Evolutionary conservation across 2,888 invertebrate species (phyloP), one percentile per base, ranked within the genome.

Genomic region (Drosophila basisetae): DNA sequence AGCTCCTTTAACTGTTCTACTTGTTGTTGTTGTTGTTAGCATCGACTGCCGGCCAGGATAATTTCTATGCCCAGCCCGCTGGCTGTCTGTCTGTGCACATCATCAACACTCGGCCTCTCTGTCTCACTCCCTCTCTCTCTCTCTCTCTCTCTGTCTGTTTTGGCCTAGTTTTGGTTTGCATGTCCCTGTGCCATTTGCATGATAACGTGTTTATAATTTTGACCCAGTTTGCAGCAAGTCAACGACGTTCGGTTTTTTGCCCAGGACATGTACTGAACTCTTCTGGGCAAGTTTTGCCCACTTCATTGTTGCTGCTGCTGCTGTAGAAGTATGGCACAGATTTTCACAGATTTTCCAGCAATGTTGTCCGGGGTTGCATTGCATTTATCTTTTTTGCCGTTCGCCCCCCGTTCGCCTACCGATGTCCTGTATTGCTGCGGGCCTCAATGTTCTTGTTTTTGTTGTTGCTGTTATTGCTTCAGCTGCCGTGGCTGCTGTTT

Each of bases 181-280:
- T 76, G 83, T 78, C 82, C 78, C 82, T 82, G 85, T 80, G 88
- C 90, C 83, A 89, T 89, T 89, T 86, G 85, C 86, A 85, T 90
- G 90, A 90, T 88, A 90, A 87, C 86, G 90, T 87, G 90, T 81
- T 90, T 87, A 87, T 87, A 87, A 87, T 88, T 87, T 88, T 87
- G 86, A 87, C 86, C 90, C 85, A 87, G 90, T 87, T 87, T 75
- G 55, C 37, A 41, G 50, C 61, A 63, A 73, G 39, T 63, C 73
- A 68, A 47, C 71, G 63, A 47, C 47, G 47, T 25, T 16, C 16
- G 47, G 16, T 47, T 47, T 47, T 47, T 53, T 33, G 50, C 43
- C 35, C 28, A 64, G 76, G 61, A 54, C 47, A 54, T 55, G 64
- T 47, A 35, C 64, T 61, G 39, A 28, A 28, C 56, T 55, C 67